Evolutionary conservation across 2,888 invertebrate genomes (phyloP).

Genomic region (Eristalis tenax): DNA sequence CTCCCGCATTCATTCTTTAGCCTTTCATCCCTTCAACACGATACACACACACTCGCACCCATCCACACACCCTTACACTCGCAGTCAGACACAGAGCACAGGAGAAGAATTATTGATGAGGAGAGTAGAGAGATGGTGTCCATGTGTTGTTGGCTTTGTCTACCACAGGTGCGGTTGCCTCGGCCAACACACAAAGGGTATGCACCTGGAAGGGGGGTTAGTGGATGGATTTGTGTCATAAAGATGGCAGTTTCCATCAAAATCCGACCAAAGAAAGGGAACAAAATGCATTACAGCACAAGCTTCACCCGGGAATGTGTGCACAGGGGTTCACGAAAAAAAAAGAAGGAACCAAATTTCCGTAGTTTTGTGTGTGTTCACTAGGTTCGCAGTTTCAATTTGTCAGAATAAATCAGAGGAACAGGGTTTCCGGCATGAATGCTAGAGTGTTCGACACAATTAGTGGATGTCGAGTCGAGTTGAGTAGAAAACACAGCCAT

Average conservation of each 20-base stretch:
- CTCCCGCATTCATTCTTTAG: not conserved
- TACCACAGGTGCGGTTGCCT: not conserved
- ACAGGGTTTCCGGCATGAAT: not conserved
- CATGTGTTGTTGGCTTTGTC: not conserved
- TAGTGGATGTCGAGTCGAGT: not conserved
- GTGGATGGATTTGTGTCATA: conserved; percentile 12
- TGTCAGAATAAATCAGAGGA: conserved; percentile 13
- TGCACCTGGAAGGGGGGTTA: not conserved
- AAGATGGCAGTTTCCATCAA: conserved; percentile 20
- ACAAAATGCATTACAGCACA: not conserved
- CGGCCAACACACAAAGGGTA: not conserved
- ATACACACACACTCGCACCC: not conserved
- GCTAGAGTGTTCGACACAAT: not conserved
- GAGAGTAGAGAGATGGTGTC: not conserved
- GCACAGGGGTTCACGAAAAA: no score
- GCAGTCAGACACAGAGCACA: not conserved
- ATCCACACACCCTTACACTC: not conserved
- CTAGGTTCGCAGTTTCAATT: not conserved
- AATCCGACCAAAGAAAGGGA: conserved; percentile 3
- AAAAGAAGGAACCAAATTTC: not conserved
- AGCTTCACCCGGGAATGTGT: no score
- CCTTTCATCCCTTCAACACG: not conserved
- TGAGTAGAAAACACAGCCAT: no score
- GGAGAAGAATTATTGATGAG: conserved; percentile 46
- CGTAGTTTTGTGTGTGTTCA: not conserved